phyloP scores from a whole-genome alignment of 2,113 vertebrate species.

The Sceloporus tristichus region DNA sequence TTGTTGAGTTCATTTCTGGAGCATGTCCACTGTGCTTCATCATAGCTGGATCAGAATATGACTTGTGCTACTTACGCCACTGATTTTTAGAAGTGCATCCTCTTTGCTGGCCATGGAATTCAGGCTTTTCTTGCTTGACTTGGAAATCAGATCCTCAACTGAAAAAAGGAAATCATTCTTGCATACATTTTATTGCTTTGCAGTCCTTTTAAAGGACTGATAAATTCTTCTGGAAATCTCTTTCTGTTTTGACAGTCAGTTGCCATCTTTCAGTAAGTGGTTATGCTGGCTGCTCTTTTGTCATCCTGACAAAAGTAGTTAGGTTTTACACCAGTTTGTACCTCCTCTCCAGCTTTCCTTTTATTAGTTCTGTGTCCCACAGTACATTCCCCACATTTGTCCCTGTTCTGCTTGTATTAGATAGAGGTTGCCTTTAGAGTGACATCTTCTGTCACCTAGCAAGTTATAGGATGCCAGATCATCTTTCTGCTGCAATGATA shows the following conservation, averaged over 20 bases:
- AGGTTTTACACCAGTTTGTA: accelerated
- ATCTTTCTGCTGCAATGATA: background rate
- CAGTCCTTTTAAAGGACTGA: background rate
- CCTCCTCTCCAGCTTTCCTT: background rate
- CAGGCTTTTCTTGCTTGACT: background rate
- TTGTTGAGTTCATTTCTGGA: background rate
- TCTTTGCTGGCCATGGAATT: accelerated
- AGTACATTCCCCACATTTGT: background rate
- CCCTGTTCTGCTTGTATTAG: background rate
- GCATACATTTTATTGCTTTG: background rate
- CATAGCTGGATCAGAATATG: background rate
- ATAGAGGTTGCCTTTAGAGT: too few relatives aligned
- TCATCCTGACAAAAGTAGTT: accelerated
- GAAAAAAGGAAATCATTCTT: too few relatives aligned
- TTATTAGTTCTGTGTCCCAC: background rate
- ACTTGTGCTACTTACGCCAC: background rate
- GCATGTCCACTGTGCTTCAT: accelerated
- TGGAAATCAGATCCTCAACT: background rate
- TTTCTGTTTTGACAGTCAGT: background rate
- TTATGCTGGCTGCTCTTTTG: accelerated
- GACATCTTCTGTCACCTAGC: background rate
- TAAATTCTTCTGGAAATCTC: background rate
- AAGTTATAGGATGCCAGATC: accelerated
- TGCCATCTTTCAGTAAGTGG: background rate
- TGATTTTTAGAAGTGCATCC: background rate